phyloP scores from a whole-genome alignment of 2,888 invertebrate genomes.

The Leucoma salicis region DNA sequence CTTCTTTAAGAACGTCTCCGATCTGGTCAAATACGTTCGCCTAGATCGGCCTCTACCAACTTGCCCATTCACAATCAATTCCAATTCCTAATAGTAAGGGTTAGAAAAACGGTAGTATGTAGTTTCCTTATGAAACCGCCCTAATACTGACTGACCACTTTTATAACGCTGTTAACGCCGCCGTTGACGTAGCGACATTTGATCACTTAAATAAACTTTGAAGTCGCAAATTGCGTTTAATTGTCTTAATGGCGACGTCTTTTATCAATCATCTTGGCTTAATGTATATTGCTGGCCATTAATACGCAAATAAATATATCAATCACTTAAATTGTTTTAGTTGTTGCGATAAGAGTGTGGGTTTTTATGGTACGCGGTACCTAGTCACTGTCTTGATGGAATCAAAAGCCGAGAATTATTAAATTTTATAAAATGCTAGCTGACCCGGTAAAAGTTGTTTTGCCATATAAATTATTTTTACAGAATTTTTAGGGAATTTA shows the following conservation, averaged over 20 bases:
- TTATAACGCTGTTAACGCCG: constrained; percentile 21
- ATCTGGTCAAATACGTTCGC: too few species aligned
- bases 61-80: too few species aligned
- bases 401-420: too few species aligned
- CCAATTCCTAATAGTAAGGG: too few species aligned
- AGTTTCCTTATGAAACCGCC: constrained; percentile 1
- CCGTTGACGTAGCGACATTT: constrained; percentile 19
- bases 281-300: constrained; percentile 27
- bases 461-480: too few species aligned
- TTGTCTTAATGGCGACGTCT: constrained; percentile 32
- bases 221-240: constrained; percentile 32
- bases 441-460: too few species aligned
- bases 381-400: neutral
- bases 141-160: constrained; percentile 11
- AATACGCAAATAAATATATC: constrained; percentile 30
- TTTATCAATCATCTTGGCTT: constrained; percentile 35
- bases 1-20: too few species aligned
- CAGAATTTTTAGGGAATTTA: too few species aligned
- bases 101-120: too few species aligned
- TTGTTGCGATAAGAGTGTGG: neutral
- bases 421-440: too few species aligned
- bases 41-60: too few species aligned
- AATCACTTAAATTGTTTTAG: constrained; percentile 11
- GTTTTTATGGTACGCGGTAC: neutral
- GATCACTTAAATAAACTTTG: constrained; percentile 8